Percentiles rank a stretch among this genome's conserved stretches.
Evolutionary conservation across 2,888 invertebrate species (phyloP).

Genomic region (Malacosoma neustria): DNA sequence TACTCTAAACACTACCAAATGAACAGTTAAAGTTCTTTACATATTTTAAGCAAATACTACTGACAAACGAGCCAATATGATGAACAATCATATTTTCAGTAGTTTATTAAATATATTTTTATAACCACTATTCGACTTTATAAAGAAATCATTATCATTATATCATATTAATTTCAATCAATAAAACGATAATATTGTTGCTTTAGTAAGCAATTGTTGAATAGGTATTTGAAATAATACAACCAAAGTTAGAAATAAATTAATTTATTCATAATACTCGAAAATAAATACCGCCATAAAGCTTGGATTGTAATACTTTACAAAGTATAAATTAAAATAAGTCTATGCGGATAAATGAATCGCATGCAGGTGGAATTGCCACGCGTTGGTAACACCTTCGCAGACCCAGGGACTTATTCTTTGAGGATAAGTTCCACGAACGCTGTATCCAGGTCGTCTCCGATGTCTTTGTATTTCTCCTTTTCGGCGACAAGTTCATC

Average conservation of each 20-base stretch:
- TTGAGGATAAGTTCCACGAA: conserved; percentile 94
- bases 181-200: too few relatives aligned
- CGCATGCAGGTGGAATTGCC: conserved; percentile 36
- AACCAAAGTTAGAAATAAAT: conserved; percentile 55
- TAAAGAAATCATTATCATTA: too few relatives aligned
- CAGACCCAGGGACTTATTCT: conserved; percentile 58
- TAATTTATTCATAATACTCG: conserved; percentile 61
- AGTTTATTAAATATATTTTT: too few relatives aligned
- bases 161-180: too few relatives aligned
- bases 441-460: conserved; percentile 99
- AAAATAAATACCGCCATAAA: conserved; percentile 72
- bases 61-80: too few relatives aligned
- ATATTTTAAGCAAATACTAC: too few relatives aligned
- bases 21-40: too few relatives aligned
- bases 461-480: conserved; percentile 99
- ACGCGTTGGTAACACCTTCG: conserved; percentile 13
- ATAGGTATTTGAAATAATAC: conserved; percentile 19
- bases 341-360: conserved; percentile 50
- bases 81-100: too few relatives aligned
- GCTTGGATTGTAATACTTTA: conserved; percentile 63
- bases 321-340: conserved; percentile 60
- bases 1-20: too few relatives aligned
- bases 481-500: conserved; percentile 97
- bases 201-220: too few relatives aligned
- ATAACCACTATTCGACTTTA: too few relatives aligned